Base-by-base conservation (phyloP, 2,113 vertebrate genomes). In the Typhlomys cinereus region DNA sequence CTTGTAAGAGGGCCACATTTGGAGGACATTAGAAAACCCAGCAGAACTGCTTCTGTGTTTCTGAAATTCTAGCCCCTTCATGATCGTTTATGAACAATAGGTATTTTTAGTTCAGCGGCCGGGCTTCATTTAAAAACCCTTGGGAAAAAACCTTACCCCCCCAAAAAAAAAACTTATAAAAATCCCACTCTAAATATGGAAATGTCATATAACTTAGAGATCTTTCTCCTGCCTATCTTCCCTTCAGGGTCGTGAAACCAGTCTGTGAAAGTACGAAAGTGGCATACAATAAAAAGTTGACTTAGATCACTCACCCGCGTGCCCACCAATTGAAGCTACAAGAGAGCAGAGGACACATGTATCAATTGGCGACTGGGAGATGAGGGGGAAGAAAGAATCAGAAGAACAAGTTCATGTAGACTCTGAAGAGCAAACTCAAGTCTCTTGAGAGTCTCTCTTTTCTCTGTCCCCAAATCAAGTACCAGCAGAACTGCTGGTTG, bases 311-410 rank as follows among this genome's bases (percentile, higher is more conserved):
- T 97, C 62, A 96, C 96, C 85, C 39, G 5, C 39, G 87, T 85
- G 91, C 3, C 71, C 94, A 59, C 36, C 88, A 36, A 11, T 92
- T 87, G 93, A 90, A 92, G 52, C 96, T 97, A 76, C 36, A 89
- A 92, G 75, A 93, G 36, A 89, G 7, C 85, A 84, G 70, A 91
- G 81, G 92, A 71, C 0, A 89, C 59, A 80, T 36, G 54, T 8
- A 57, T 61, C n/a, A 73, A 70, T 54, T 41, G 10, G 14, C 76
- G 75, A 57, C 10, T 17, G 4, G 89, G 7, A 88, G 34, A 48
- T 25, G 23, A 21, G 4, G 29, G 78, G 3, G 5, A 52, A 64
- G 46, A 39, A 50, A 41, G 21, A 57, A n/a, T 0, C 15, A 34
- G 29, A 62, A 6, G 88, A 17, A 66, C 36, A 12, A 67, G 50